Evolutionary conservation across 2,888 invertebrate species (phyloP).

Genomic region (Diaphora mendica): DNA sequence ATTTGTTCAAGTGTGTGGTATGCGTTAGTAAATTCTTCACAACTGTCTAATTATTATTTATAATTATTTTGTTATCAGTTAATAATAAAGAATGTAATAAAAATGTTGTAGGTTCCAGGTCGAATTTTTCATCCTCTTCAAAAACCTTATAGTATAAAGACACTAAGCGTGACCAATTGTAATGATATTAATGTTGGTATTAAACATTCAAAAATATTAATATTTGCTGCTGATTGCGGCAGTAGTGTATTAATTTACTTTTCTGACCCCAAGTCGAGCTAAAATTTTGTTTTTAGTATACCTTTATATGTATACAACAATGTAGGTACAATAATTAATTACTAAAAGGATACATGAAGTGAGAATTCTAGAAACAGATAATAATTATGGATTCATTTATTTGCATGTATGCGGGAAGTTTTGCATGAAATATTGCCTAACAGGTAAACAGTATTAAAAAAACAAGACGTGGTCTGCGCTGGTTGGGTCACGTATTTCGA

Average conservation of each 20-base stretch:
- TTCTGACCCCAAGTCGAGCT: no score
- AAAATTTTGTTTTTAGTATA: no score
- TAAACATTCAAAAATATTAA: no score
- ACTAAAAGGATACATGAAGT: background rate
- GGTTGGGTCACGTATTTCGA: slow-evolving; percentile 40
- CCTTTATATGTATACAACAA: no score
- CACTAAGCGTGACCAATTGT: no score
- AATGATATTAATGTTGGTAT: no score
- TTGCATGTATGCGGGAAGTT: background rate
- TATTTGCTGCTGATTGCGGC: no score
- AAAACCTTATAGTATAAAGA: no score
- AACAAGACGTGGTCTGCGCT: slow-evolving; percentile 24
- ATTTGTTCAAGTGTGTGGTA: background rate
- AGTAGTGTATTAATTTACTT: no score
- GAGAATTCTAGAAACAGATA: background rate
- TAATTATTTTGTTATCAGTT: background rate
- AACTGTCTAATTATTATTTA: background rate
- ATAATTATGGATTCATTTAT: background rate
- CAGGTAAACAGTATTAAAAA: slow-evolving; percentile 18
- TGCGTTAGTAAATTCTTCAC: background rate
- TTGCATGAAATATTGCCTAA: background rate
- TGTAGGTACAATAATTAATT: background rate
- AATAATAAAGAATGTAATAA: background rate
- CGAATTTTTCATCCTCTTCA: background rate
- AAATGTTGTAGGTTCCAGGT: background rate